A percentile compares a stretch with the other conserved stretches of the same genome.
phyloP scores from a whole-genome alignment of 2,888 invertebrate genomes.

The Silvanus unidentatus region DNA sequence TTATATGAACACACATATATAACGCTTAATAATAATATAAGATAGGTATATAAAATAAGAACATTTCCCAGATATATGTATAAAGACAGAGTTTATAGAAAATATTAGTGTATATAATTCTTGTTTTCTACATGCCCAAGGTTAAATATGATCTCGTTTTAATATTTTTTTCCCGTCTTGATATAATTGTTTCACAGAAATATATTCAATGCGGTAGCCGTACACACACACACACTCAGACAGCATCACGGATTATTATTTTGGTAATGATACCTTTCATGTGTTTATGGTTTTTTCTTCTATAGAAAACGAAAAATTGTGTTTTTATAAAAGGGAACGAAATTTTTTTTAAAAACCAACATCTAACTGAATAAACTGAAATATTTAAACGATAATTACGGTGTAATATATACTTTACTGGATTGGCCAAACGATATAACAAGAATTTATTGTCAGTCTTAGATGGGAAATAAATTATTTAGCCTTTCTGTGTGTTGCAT shows the following conservation, averaged over 20 bases:
- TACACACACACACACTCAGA: no score
- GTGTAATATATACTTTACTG: not conserved
- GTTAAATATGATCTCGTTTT: constrained; percentile 20
- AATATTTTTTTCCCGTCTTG: constrained; percentile 15
- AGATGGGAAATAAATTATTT: no score
- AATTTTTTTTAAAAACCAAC: no score
- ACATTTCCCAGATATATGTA: not conserved
- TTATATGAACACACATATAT: no score
- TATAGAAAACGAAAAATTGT: not conserved
- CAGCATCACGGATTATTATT: constrained; percentile 29
- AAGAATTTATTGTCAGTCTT: not conserved
- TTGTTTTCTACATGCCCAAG: constrained; percentile 9
- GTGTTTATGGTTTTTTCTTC: constrained; percentile 22
- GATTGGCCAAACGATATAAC: not conserved
- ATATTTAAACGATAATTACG: constrained; percentile 1
- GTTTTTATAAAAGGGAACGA: not conserved
- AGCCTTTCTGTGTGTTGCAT: no score
- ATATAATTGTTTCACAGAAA: constrained; percentile 27
- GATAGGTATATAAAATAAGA: constrained; percentile 2
- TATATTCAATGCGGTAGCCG: constrained; percentile 26
- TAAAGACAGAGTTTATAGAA: not conserved
- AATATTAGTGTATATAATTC: constrained; percentile 7
- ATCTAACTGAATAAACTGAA: not conserved
- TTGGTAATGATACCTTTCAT: constrained; percentile 31
- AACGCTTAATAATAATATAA: constrained; percentile 19